Evolutionary conservation across 2,888 invertebrate genomes (phyloP).

Genomic region (Cephus pulcher): DNA sequence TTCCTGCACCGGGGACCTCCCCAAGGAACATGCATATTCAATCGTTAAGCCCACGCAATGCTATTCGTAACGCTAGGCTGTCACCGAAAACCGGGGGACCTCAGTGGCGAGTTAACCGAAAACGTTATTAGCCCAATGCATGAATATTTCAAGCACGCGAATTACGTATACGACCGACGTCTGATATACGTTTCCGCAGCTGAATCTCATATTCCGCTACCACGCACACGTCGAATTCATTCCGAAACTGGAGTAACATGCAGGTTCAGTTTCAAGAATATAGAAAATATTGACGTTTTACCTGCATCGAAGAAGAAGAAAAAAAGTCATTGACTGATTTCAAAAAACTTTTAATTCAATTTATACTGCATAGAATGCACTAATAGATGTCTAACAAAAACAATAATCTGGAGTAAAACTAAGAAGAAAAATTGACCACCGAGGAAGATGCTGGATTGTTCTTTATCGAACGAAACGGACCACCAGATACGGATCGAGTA

Average conservation of each 20-base stretch:
- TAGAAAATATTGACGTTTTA: too few species aligned
- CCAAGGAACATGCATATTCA: constrained; percentile 19
- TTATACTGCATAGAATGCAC: background rate
- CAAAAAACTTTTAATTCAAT: background rate
- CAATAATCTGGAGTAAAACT: background rate
- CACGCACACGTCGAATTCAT: background rate
- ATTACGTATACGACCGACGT: background rate
- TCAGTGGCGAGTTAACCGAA: background rate
- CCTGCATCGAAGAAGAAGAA: too few species aligned
- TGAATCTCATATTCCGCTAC: background rate
- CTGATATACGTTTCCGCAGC: background rate
- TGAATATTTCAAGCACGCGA: constrained; percentile 4
- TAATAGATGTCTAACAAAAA: background rate
- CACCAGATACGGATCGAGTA: constrained; percentile 44
- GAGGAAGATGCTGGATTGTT: background rate
- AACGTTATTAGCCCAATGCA: constrained; percentile 3
- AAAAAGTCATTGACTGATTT: too few species aligned
- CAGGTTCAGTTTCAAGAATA: background rate
- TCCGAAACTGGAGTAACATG: background rate
- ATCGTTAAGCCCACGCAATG: constrained; percentile 1
- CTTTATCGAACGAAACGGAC: constrained; percentile 32
- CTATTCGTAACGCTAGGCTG: constrained; percentile 1
- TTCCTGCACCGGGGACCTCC: constrained; percentile 13
- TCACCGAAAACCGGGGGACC: background rate
- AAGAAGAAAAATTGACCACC: background rate